These are phyloP conservation scores for Styela clava DNA, from an alignment of 23 tunicate genomes.

Conservation along the genomic window DNA sequence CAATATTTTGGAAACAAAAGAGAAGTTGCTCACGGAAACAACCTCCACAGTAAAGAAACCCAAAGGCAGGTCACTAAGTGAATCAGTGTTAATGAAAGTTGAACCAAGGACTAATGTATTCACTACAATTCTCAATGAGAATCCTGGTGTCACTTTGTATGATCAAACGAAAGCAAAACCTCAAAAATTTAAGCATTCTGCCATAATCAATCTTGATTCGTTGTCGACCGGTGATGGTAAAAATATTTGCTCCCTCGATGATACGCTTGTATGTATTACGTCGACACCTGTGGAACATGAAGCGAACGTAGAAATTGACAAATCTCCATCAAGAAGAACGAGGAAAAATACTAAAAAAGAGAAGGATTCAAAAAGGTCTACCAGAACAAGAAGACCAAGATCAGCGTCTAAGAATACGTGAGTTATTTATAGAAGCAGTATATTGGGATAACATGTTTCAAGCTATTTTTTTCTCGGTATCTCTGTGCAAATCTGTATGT, in stretches of 20 bases:
- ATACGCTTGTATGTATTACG: constrained; percentile 4
- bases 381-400: constrained; percentile 43
- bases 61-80: neutral
- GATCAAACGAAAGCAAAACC: neutral
- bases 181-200: constrained; percentile 6
- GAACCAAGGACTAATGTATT: constrained; percentile 18
- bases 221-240: neutral
- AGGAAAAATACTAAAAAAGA: neutral
- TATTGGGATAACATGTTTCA: neutral
- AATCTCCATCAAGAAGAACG: neutral
- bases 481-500: no score
- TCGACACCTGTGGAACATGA: neutral
- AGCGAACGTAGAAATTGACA: neutral
- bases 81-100: neutral
- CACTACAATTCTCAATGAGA: constrained; percentile 20
- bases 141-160: constrained; percentile 16
- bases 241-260: constrained; percentile 11
- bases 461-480: neutral
- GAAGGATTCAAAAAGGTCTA: neutral
- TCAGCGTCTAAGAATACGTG: constrained; percentile 36
- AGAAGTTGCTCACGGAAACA: no score
- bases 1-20: neutral
- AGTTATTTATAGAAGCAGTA: neutral
- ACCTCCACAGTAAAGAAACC: neutral
- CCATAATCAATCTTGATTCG: constrained; percentile 20